These are phyloP conservation scores for Macrophya alboannulata DNA, from an alignment of 2,888 invertebrate species.

Conservation along the genomic window DNA sequence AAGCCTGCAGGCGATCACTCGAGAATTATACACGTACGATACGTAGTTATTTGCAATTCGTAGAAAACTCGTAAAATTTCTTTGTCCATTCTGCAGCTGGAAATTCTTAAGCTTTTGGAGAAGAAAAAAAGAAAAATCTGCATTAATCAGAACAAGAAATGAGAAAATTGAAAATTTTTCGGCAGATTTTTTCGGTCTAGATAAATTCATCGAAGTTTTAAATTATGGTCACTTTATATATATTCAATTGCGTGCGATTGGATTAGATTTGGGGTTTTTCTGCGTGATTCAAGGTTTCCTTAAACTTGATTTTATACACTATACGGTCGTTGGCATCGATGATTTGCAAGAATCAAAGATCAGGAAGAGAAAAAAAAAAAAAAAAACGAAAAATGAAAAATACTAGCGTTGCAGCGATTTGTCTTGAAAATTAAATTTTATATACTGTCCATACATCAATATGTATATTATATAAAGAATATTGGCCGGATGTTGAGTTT, in stretches of 20 bases:
- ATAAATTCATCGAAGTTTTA: neutral
- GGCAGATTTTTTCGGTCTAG: neutral
- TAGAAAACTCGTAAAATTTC: neutral
- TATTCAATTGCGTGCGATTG: neutral
- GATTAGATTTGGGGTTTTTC: neutral
- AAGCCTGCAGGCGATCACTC: neutral
- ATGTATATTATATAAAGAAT: neutral
- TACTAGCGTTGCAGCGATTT: neutral
- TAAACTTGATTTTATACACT: neutral
- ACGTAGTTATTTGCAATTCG: neutral
- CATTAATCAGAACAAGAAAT: too few species aligned
- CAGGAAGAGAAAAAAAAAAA: neutral
- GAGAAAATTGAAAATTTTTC: too few species aligned
- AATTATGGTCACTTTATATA: neutral
- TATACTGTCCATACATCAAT: neutral
- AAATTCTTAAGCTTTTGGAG: neutral
- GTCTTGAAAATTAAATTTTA: neutral
- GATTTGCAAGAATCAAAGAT: neutral
- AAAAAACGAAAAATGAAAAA: neutral
- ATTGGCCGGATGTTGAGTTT: neutral
- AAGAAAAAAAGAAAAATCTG: neutral
- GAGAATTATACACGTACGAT: neutral
- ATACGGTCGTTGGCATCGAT: slow-evolving; percentile 7
- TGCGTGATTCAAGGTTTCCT: neutral
- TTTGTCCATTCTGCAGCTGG: neutral